Base-by-base conservation (phyloP, 2,113 vertebrate species). In the Istiophorus platypterus region DNA sequence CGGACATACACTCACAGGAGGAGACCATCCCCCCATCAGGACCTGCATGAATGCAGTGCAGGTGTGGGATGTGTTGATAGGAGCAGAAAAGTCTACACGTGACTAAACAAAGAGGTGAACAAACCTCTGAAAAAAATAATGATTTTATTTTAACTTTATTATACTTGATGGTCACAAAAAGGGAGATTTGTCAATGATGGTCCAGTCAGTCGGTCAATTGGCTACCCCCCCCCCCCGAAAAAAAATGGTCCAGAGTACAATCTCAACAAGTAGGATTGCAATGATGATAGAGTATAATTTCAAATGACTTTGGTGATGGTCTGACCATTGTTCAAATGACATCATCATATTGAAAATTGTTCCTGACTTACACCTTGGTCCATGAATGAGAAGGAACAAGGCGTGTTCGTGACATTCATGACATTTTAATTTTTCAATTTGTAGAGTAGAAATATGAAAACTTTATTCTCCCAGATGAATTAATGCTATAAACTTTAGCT, bases 1-100 rank as follows among this genome's bases (percentile, higher is more conserved):
- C 62, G 20, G 8, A 42, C 56, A 72, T 2, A 66, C 72, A 68
- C 72, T 29, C 79, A 65, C 58, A 75, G n/a, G 7, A 70, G 58
- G 65, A 51, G 27, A 69, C 49, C 42, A 29, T 20, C 52, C 31
- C 41, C 45, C 69, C 45, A 72, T 75, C 76, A 69, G 67, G 57
- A 82, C 81, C 72, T 15, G 31, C 78, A 66, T 76, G 42, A 63
- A 41, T 69, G 78, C 29, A 27, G 27, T 57, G 70, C 82, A 79
- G 79, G 75, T 88, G 73, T 57, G 67, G 56, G 22, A 54, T 59
- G 24, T 68, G 79, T 42, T 51, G 63, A 66, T n/a, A 29, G 31
- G 31, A 22, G 27, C 27, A 58, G 26, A 58, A 59, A 51, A 29
- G 70, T 70, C 63, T n/a, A 67, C 34, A 11, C 42, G 45, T 27